Base-by-base conservation (phyloP, 92 coral and sea anemone genomes). In the Umimayanthus chanpuru region DNA sequence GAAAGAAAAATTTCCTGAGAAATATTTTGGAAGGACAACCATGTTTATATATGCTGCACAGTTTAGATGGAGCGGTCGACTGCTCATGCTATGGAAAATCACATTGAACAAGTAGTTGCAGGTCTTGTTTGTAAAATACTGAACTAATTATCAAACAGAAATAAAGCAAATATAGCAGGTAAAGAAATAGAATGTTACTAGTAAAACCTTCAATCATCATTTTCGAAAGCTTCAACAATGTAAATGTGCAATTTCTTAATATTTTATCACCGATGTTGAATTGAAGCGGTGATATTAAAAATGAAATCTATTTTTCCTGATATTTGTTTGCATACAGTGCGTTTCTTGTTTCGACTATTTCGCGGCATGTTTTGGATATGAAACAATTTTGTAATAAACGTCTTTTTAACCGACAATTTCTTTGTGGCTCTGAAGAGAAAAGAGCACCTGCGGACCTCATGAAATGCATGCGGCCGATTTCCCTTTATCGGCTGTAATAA, bases 391-490 rank as follows among this genome's bases (percentile, higher is more conserved):
- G 26, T 56, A 12, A 28, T 15, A 53, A 43, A 6, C 26, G 26
- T 7, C 23, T 16, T 65, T 83, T 83, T 82, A 43, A 26, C 12
- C 50, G 86, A 67, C 86, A 82, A 41, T 23, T 67, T 82, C 47
- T 72, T 21, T 16, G 76, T 8, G 71, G 70, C 61, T 70, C 66
- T 78, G 78, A 65, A 83, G 25, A 70, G 29, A 25, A 23, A 81
- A 5, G n/a, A 43, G 50, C 87, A 83, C 87, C 87, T 83, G 87
- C 86, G 1, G 65, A 76, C 86, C 75, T 11, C 50, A 47, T 47
- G 50, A 9, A 47, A 7, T 41, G 5, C 44, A 41, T 41, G 18
- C 28, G 61, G 18, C 61, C 61, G 20, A 73, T 73, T 36, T 75
- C 29, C 10, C 5, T 30, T 75, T 39, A 47, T 82, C 76, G 7